These are phyloP conservation scores for Calyptomena viridis DNA, from an alignment of 2,113 vertebrate species.

Conservation along the genomic window DNA sequence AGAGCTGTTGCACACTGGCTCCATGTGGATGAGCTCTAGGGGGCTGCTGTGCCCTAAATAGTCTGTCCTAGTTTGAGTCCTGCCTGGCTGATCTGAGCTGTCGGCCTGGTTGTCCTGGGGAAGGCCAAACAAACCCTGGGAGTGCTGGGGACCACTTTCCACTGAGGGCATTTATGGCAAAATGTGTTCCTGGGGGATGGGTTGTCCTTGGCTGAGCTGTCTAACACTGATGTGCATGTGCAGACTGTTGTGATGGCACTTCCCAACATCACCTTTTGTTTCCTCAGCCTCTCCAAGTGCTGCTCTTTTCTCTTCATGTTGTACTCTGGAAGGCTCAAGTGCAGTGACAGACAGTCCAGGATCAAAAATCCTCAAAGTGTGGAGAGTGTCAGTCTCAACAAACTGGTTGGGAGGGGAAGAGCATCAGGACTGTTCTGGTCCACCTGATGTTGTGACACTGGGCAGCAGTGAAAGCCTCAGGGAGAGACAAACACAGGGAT, in stretches of 20 bases:
- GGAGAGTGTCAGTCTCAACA: not conserved
- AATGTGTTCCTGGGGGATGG: not conserved
- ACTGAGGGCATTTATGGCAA: not conserved
- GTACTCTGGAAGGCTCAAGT: not conserved
- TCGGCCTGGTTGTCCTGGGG: not conserved
- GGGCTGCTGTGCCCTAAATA: slow-evolving; percentile 53
- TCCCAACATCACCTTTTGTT: not conserved
- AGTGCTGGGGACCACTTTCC: not conserved
- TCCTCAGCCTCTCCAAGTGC: not conserved
- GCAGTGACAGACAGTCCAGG: not conserved
- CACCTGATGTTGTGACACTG: not conserved
- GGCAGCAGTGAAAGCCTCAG: not conserved
- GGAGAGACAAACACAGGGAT: too few species aligned
- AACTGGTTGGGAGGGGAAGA: not conserved
- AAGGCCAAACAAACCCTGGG: not conserved
- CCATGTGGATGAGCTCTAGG: slow-evolving; percentile 34
- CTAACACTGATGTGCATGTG: not conserved
- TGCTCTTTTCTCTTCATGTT: not conserved
- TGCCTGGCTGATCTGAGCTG: not conserved
- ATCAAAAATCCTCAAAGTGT: not conserved
- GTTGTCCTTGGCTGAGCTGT: not conserved
- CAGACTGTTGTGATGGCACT: not conserved
- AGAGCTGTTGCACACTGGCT: not conserved
- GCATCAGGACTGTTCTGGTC: not conserved
- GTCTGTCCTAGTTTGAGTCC: slow-evolving; percentile 30